phyloP scores from a whole-genome alignment of 2,113 vertebrate species.

The Nansenia antarctica region DNA sequence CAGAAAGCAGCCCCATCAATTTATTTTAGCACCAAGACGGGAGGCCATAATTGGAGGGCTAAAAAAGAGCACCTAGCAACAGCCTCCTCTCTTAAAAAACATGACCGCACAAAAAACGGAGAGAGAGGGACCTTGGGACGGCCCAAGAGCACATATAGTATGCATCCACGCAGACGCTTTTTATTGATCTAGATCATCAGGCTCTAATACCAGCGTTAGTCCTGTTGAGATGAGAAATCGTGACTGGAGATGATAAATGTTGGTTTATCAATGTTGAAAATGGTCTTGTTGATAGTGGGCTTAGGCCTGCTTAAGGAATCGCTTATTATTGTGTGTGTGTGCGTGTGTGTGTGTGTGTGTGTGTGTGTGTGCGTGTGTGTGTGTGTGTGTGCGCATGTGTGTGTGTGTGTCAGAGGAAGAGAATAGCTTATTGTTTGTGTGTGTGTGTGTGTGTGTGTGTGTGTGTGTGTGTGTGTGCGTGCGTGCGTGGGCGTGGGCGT shows the following conservation, averaged over 20 bases:
- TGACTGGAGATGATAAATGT: background rate
- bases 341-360: background rate
- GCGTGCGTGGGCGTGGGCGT: background rate
- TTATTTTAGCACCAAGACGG: background rate
- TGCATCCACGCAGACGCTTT: background rate
- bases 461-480: background rate
- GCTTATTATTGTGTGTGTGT: no score
- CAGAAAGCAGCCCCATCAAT: conserved; percentile 18
- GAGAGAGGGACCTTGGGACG: no score
- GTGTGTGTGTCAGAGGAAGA: no score
- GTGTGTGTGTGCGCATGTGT: background rate
- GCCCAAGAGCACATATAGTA: no score
- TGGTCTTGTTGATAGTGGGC: background rate
- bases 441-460: no score
- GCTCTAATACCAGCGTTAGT: background rate
- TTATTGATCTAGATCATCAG: background rate
- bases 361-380: no score
- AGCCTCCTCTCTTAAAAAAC: background rate
- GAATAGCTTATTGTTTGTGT: no score
- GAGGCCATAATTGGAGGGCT: background rate
- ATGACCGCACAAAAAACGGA: background rate
- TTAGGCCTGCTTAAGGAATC: no score
- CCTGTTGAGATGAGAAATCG: background rate
- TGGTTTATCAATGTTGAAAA: no score
- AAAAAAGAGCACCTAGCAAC: background rate